Evolutionary conservation across 2,113 vertebrate genomes (phyloP), one percentile per base, ranked within the genome.

Genomic region (Hepsetus odoe): DNA sequence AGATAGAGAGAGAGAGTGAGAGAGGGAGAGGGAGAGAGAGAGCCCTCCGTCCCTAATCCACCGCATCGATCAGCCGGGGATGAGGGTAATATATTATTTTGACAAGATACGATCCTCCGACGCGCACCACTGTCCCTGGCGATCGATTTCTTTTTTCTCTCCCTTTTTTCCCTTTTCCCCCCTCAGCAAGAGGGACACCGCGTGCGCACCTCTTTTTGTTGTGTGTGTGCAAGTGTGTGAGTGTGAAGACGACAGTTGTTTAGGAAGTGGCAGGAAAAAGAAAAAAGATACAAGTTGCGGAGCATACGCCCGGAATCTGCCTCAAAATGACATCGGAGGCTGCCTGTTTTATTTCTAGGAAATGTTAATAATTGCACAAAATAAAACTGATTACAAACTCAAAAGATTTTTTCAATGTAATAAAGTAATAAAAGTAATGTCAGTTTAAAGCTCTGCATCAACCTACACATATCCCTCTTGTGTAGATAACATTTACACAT

Each of bases 61-160:
- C 92, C 92, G 93, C 95, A 97, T 96, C 95, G 95, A 96, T 96
- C 96, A 97, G 95, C 90, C 88, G 90, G 92, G 94, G 95, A 97
- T 96, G 96, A 97, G 95, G 94, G 96, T 95, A 95, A 97, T 97
- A 97, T 96, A 97, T 97, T 96, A 97, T 96, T 95, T 96, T 97
- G 96, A 97, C 96, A 97, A 96, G 95, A 97, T 96, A 95, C 95
- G 95, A 96, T 96, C 94, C 95, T 95, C 93, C 93, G 92, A 95
- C 90, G 92, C 93, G 89, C 89, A 92, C 94, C 93, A 93, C 95
- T 95, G 94, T 95, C 94, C 93, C 90, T 91, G 90, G 81, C 84
- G 94, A 97, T 97, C 95, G 95, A 95, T 95, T 94, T 92, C 90
- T 92, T 92, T 93, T 86, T 93, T 90, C 90, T 86, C 89, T 85